A percentile compares a stretch with the other conserved stretches of the same genome.
Evolutionary conservation across 2,888 invertebrate genomes (phyloP).

Genomic region (Eilema sororculum): DNA sequence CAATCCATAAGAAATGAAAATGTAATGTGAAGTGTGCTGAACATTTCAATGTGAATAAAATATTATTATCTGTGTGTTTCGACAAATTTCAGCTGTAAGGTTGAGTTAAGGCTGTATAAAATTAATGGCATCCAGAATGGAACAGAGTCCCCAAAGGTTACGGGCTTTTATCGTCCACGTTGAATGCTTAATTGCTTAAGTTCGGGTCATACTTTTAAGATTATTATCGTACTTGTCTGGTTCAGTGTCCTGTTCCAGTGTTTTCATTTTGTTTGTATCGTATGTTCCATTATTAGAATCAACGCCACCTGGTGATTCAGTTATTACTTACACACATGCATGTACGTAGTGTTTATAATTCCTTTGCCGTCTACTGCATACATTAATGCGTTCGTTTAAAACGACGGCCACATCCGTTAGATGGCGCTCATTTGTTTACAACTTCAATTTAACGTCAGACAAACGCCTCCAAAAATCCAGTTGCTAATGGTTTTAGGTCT

Average conservation of each 20-base stretch:
- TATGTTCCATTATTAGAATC: conserved; percentile 16
- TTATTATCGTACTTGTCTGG: not conserved
- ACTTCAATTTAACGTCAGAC: conserved; percentile 7
- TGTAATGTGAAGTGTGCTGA: too few species aligned
- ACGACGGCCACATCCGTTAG: conserved; percentile 50
- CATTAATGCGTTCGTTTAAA: conserved; percentile 33
- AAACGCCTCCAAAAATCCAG: not conserved
- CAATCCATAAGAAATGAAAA: too few species aligned
- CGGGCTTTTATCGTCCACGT: too few species aligned
- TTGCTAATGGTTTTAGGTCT: not conserved
- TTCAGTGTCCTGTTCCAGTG: not conserved
- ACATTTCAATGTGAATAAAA: too few species aligned
- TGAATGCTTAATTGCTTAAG: too few species aligned
- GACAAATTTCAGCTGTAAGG: too few species aligned
- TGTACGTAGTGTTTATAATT: conserved; percentile 40
- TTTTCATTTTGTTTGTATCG: not conserved
- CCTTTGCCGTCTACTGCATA: conserved; percentile 24
- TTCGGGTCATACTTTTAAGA: not conserved
- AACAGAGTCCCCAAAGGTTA: too few species aligned
- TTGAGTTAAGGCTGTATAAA: too few species aligned
- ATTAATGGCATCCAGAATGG: too few species aligned
- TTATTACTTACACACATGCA: conserved; percentile 27
- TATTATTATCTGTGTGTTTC: too few species aligned
- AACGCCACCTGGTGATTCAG: conserved; percentile 57
- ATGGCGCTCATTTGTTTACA: conserved; percentile 55